Percentiles rank a stretch among this genome's conserved stretches.
Conservation (phyloP, 2,888 invertebrate species). For the Phengaris arion region DNA sequence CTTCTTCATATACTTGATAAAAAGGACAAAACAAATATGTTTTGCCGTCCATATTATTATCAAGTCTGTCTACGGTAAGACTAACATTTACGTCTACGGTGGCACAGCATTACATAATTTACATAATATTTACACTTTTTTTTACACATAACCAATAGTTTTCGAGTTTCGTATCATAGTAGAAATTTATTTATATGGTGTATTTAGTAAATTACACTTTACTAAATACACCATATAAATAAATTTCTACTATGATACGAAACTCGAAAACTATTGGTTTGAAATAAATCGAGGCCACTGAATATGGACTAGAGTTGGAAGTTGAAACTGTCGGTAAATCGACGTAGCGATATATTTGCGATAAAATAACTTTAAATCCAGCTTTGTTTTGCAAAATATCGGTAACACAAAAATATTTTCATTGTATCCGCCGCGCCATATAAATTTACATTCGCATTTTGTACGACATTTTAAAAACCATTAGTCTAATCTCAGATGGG, state of each 20-base stretch:
- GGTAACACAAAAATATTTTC: conserved; percentile 27
- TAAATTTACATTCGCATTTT: conserved; percentile 22
- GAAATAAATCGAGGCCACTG: conserved; percentile 23
- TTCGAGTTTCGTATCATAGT: neutral
- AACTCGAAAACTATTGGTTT: neutral
- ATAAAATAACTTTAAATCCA: conserved; percentile 27
- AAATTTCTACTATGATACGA: neutral
- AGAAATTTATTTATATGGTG: neutral
- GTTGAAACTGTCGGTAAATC: conserved; percentile 22
- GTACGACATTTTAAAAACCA: conserved; percentile 26
- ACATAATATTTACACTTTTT: no score
- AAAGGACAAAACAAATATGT: no score
- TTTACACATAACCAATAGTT: neutral
- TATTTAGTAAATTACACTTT: no score
- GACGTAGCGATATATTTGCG: conserved; percentile 25
- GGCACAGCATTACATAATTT: no score
- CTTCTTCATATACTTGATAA: no score
- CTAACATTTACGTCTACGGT: no score
- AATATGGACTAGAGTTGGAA: conserved; percentile 26
- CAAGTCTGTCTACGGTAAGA: no score
- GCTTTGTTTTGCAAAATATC: conserved; percentile 27
- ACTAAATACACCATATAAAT: neutral
- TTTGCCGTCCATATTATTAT: no score
- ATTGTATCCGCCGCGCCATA: conserved; percentile 13
- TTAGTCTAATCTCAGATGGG: conserved; percentile 24